Evolutionary conservation across 2,797 vertebrate genomes (phyloP), one percentile per base, ranked within the genome.

Genomic region (Telmatherina bonti): DNA sequence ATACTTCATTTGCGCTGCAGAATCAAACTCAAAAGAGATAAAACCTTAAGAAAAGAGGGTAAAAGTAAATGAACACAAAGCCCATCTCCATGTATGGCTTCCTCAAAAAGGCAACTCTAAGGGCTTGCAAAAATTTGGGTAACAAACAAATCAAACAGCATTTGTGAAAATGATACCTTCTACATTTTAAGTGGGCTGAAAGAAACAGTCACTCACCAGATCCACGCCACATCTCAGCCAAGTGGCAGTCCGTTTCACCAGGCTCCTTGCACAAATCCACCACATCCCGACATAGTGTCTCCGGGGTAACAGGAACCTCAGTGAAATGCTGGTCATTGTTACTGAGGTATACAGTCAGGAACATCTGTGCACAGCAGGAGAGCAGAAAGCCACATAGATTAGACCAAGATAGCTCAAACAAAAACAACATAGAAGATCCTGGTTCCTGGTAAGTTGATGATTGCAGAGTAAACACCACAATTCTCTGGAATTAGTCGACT

Each of bases 301-400:
- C 98, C 0, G 96, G 96, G 16, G 98, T 99, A 68, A 99, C 94
- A 0, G 98, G 98, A 51, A 99, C 98, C 93, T 99, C 98, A 0
- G 96, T 98, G 92, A 99, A 99, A 92, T 99, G 98, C 90, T 99
- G 97, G 89, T 99, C 98, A 6, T 96, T 97, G 93, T 99, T 99
- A 91, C 98, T 99, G 93, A 99, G 97, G 93, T 97, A 98, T 78
- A 99, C 97, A 0, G 98, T 99, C 81, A 99, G 95, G 91, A 98
- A 98, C 97, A 98, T 96, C 97, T 98, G 93, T 16, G 24, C 59
- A 74, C 18, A 79, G 29, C 24, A 12, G 20, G 65, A 16, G 13
- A n/a, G 20, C 38, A 27, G 11, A 74, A 6, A 51, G 31, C 10
- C 5, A 6, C 2, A 26, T 27, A 58, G 57, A 59, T 76, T 72